A percentile compares a stretch with the other conserved stretches of the same genome.
phyloP scores from a whole-genome alignment of 2,888 invertebrate species.

The Euspilapteryx auroguttella region DNA sequence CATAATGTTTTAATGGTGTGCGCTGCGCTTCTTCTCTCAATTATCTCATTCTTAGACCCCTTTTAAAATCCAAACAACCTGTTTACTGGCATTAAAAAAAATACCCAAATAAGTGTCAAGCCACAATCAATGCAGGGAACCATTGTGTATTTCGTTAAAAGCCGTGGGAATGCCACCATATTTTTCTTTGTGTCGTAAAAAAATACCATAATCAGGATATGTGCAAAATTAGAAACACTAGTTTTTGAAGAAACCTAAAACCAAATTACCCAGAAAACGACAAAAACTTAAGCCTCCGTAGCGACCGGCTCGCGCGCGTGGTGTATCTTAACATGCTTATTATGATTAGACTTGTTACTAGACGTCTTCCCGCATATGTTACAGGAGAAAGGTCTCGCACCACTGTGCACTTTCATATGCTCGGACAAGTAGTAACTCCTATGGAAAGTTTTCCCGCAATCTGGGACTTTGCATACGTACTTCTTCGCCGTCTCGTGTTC shows the following conservation, averaged over 20 bases:
- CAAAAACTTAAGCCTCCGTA: conserved; percentile 69
- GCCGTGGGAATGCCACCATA: background rate
- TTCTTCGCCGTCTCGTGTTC: conserved; percentile 83
- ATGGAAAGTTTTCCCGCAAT: conserved; percentile 84
- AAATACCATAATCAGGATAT: too few relatives aligned
- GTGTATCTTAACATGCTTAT: conserved; percentile 87
- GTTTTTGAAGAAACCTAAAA: too few relatives aligned
- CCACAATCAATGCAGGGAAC: too few relatives aligned
- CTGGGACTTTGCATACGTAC: conserved; percentile 70
- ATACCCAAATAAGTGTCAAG: too few relatives aligned
- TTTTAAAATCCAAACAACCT: too few relatives aligned
- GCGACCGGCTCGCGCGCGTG: conserved; percentile 86
- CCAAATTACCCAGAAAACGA: background rate
- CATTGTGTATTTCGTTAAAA: too few relatives aligned
- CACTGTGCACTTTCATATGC: conserved; percentile 84
- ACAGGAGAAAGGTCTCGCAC: conserved; percentile 78
- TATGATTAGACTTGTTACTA: conserved; percentile 88
- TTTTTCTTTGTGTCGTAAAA: too few relatives aligned
- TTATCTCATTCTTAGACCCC: too few relatives aligned
- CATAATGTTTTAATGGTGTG: too few relatives aligned
- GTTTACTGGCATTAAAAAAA: too few relatives aligned
- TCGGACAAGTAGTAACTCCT: conserved; percentile 86
- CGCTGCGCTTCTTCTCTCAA: too few relatives aligned
- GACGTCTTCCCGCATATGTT: conserved; percentile 89
- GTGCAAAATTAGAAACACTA: too few relatives aligned